Evolutionary conservation across 2,797 vertebrate species (phyloP), one percentile per base, ranked within the genome.

Genomic region (Spinus pinus): DNA sequence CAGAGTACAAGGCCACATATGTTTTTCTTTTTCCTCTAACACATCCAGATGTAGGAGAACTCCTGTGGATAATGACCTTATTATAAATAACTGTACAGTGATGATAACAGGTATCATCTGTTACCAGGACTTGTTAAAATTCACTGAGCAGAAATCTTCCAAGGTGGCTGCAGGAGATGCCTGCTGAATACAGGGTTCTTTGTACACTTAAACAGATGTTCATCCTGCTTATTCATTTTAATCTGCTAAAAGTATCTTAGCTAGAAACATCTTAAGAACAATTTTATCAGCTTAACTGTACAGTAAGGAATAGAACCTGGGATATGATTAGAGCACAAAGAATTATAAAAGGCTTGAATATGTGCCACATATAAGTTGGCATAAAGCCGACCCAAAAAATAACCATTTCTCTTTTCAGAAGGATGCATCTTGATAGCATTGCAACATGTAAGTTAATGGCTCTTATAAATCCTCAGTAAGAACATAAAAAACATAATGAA

Each of bases 241-340:
- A 96, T 96, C 95, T 95, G 41, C 70, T 96, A 11, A 73, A 96
- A 96, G 70, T 93, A 46, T 85, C 72, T 96, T 92, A 96, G 90
- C 65, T 81, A 90, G 85, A 94, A 95, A 73, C 84, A 89, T 95
- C 75, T 96, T 97, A 91, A 94, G 85, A 97, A 88, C 49, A 79
- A 94, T 79, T 92, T 95, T 94, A 94, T 89, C 80, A 92, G 92
- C 72, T 94, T 95, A 96, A 90, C 94, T 93, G 66, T 74, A 64
- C 57, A 35, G 73, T 49, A 93, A 73, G 86, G 60, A 87, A 57
- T 56, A 60, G 60, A 95, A 83, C 86, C 60, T 86, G 66, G 56
- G 91, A 96, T 47, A 86, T 17, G 31, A 88, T 50, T 74, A 79
- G 37, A 93, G 47, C 73, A 92, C 37, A 88, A 83, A 72, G 33